Evolutionary conservation across 2,797 vertebrate genomes (phyloP), one percentile per base, ranked within the genome.

Genomic region (Chelmon rostratus): DNA sequence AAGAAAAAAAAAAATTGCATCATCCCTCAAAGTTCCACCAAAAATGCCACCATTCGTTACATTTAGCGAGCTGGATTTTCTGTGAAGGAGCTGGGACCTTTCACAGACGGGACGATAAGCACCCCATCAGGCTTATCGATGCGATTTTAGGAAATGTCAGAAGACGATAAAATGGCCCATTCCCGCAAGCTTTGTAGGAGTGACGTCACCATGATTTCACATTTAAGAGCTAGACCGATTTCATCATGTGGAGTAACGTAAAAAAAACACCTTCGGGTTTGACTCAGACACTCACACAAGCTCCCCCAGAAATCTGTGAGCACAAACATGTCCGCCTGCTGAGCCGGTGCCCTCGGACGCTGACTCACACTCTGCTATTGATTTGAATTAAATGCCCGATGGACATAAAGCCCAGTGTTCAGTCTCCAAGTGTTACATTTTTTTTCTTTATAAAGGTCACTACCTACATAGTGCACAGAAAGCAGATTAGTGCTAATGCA

Each of bases 221-320:
- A 80, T 69, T 86, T 23, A 62, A 67, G 46, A 63, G 53, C 35
- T 35, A 74, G 70, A 79, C 58, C 79, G 61, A 76, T 79, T 85
- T 81, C 42, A 86, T 81, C 78, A 77, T 79, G 70, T 62, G 23
- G 47, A 67, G 46, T 31, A 13, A 42, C 40, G n/a, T n/a, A 64
- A 88, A 37, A 86, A 88, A 82, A 86, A 69, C 49, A 78, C 59
- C 49, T 68, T 65, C 74, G 88, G 84, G 82, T 88, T 85, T 63
- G 81, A 74, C 68, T 77, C 35, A 76, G 61, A 78, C 44, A 57
- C 11, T 18, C 50, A 57, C 68, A 67, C 53, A 82, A 53, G 21
- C 16, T 40, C 78, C 33, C 19, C 38, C 16, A 70, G 57, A 61
- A 65, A 38, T 50, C 40, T 23, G n/a, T 53, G 13, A 71, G 57